Evolutionary conservation across 2,113 vertebrate genomes (phyloP).

Genomic region (Kryptolebias marmoratus): DNA sequence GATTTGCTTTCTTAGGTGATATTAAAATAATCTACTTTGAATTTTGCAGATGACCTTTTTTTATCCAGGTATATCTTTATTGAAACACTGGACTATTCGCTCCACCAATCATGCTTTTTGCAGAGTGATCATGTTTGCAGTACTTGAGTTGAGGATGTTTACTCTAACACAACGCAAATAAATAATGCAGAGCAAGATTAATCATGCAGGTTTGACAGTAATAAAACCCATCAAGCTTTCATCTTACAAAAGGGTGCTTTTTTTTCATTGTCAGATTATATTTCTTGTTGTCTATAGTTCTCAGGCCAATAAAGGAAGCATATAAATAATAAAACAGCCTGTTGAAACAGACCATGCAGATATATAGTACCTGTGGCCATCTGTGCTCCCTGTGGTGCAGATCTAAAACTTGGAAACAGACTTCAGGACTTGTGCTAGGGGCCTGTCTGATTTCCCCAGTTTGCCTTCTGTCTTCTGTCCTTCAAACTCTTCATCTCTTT

Average conservation of each 20-base stretch:
- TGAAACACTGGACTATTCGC: slow-evolving; percentile 9
- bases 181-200: slow-evolving; percentile 21
- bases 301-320: not conserved
- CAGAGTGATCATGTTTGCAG: slow-evolving; percentile 15
- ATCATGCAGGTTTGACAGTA: slow-evolving; percentile 9
- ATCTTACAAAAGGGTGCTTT: slow-evolving; percentile 1
- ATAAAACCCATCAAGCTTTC: slow-evolving; percentile 31
- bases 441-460: not conserved
- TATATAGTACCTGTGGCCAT: slow-evolving; percentile 33
- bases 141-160: slow-evolving; percentile 18
- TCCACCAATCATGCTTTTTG: slow-evolving; percentile 17
- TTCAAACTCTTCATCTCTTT: not conserved
- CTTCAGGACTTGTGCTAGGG: not conserved
- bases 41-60: slow-evolving; percentile 72
- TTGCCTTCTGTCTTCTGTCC: slow-evolving; percentile 14
- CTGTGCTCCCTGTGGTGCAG: slow-evolving; percentile 5
- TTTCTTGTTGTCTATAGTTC: not conserved
- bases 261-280: not conserved
- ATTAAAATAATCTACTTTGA: slow-evolving; percentile 60
- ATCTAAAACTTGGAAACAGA: slow-evolving; percentile 8
- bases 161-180: slow-evolving; percentile 3
- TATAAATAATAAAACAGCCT: slow-evolving; percentile 1
- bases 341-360: slow-evolving; percentile 17
- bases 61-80: slow-evolving; percentile 34
- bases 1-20: slow-evolving; percentile 70